Base-by-base conservation (phyloP, 2,113 vertebrate genomes). In the Cygnus buccinator region DNA sequence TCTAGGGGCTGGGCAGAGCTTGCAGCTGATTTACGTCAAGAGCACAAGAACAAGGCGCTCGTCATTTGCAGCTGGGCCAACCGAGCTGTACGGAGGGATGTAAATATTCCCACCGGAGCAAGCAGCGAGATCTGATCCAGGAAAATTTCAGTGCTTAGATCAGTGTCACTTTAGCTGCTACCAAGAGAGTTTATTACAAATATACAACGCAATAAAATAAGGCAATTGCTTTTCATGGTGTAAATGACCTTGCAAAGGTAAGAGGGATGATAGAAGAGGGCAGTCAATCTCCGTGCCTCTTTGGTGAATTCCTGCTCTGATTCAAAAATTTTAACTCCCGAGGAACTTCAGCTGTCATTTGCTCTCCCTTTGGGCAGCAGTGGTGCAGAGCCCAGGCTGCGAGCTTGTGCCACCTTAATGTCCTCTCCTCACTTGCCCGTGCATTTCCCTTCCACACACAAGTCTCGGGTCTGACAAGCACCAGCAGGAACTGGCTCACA, bases 51-150 rank as follows among this genome's bases (percentile, higher is more conserved):
- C 41, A 75, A 71, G 68, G 48, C n/a, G 2, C 63, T 62, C 17
- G 0, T 55, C 94, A 13, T 14, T 28, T 22, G 28, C 94, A 93
- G 57, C 85, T 77, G 72, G 85, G 68, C 78, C 90, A 83, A 13
- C 20, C 1, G 31, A 74, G 83, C 68, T 75, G 57, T 26, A 20
- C 46, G n/a, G 68, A 39, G 31, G 39, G 66, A 35, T 86, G 65
- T 46, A 74, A 93, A 89, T 70, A 92, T 84, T 84, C 86, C 80
- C 80, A 44, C 20, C 23, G 83, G 83, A 90, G 76, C 76, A 74
- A 33, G 9, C 63, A 75, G 68, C 66, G 80, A 54, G 80, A 78
- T 89, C 61, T 6, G 14, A 73, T 29, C 73, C 77, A 75, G 89
- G 90, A 61, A 88, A 46, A 68, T 2, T 25, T 57, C 86, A 58